phyloP scores from a whole-genome alignment of 2,888 invertebrate genomes.

The Geotrupes spiniger region DNA sequence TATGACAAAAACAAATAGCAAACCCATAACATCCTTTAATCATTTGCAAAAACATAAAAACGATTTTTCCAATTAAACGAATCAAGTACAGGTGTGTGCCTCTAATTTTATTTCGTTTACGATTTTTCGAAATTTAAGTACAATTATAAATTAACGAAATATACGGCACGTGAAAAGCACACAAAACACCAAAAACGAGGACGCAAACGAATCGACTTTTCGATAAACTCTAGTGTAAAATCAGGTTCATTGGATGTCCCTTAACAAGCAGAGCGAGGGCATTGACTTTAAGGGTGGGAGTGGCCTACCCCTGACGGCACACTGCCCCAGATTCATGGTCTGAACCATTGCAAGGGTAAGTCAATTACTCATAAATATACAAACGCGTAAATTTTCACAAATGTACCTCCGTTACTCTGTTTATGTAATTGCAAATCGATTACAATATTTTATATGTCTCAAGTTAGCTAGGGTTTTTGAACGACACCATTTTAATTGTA shows the following conservation, averaged over 20 bases:
- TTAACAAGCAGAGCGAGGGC: constrained; percentile 31
- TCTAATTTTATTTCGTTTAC: background rate
- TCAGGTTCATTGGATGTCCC: constrained; percentile 23
- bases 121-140: no score
- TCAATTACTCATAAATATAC: constrained; percentile 19
- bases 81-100: background rate
- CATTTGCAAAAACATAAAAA: background rate
- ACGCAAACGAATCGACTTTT: constrained; percentile 16
- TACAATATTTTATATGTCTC: no score
- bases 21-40: no score
- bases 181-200: constrained; percentile 11
- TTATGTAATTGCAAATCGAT: no score
- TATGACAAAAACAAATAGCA: no score
- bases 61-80: background rate
- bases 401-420: no score
- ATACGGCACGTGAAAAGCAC: constrained; percentile 2
- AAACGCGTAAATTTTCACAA: background rate
- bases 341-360: constrained; percentile 20
- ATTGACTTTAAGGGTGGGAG: constrained; percentile 38
- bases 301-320: constrained; percentile 38
- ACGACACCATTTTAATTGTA: no score
- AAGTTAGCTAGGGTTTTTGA: no score
- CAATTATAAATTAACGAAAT: constrained; percentile 11
- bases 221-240: constrained; percentile 22
- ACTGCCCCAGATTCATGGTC: constrained; percentile 43